Evolutionary conservation across 1,140 invertebrate genomes (phyloP).

Genomic region (Lamellibrachia luymesi): DNA sequence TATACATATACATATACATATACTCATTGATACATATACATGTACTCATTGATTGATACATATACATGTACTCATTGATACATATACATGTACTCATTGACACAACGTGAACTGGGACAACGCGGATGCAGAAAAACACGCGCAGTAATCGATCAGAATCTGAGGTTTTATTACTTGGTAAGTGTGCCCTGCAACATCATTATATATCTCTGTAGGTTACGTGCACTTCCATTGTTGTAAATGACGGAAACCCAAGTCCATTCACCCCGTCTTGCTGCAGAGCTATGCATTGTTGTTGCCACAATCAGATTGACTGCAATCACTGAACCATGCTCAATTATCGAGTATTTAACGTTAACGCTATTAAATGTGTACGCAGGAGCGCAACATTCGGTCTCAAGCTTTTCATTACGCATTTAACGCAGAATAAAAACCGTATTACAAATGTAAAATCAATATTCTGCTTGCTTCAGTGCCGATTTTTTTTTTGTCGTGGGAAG

Average conservation of each 20-base stretch:
- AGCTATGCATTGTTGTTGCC: background rate
- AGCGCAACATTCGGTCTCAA: background rate
- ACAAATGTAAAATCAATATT: background rate
- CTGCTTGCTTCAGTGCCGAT: background rate
- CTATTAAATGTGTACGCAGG: background rate
- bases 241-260: background rate
- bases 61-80: no score
- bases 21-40: no score
- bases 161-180: no score
- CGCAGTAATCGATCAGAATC: no score
- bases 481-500: background rate
- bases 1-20: no score
- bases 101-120: no score
- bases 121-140: no score
- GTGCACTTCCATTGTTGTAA: background rate
- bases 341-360: background rate
- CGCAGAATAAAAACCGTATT: background rate
- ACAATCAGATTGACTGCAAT: background rate
- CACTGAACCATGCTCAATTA: background rate
- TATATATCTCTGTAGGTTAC: no score
- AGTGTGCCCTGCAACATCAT: no score
- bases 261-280: background rate
- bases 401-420: background rate
- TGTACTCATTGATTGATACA: no score
- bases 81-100: no score